Conservation (phyloP, 2,888 invertebrate species). For the Lithodes maja region DNA sequence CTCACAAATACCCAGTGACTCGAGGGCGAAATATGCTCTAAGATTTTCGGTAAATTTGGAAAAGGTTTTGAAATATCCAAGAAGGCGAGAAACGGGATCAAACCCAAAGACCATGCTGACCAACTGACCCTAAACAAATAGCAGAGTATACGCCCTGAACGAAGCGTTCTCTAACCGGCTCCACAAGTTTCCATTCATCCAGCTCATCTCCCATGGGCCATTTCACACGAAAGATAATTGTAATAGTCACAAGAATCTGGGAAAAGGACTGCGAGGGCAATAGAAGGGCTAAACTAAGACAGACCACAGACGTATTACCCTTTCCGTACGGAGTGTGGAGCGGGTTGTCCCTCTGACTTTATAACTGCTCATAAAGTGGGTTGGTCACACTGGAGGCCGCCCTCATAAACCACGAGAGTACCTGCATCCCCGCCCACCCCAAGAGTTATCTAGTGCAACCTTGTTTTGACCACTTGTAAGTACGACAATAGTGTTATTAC, state of each 20-base stretch:
- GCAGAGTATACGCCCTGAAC: slow-evolving; percentile 44
- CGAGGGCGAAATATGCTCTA: no score
- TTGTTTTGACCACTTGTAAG: no score
- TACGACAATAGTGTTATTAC: no score
- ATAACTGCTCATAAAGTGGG: slow-evolving; percentile 50
- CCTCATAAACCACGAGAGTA: slow-evolving; percentile 43
- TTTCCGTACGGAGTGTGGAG: slow-evolving; percentile 51
- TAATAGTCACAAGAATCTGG: slow-evolving; percentile 28
- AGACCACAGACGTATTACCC: slow-evolving; percentile 52
- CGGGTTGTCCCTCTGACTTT: slow-evolving; percentile 44
- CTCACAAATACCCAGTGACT: background rate
- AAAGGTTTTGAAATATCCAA: background rate
- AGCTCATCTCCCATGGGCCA: slow-evolving; percentile 19
- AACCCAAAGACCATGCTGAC: slow-evolving; percentile 51
- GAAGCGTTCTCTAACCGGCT: background rate
- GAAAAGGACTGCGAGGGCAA: slow-evolving; percentile 4
- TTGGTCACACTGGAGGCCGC: slow-evolving; percentile 16
- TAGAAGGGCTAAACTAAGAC: background rate
- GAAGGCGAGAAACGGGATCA: slow-evolving; percentile 34
- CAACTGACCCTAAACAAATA: slow-evolving; percentile 50
- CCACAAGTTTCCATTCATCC: slow-evolving; percentile 21
- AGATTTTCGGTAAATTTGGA: no score
- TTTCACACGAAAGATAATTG: slow-evolving; percentile 34
- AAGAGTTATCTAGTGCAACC: no score
- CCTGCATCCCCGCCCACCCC: slow-evolving; percentile 23